phyloP scores from a whole-genome alignment of 2,797 vertebrate genomes.

The Todus mexicanus region DNA sequence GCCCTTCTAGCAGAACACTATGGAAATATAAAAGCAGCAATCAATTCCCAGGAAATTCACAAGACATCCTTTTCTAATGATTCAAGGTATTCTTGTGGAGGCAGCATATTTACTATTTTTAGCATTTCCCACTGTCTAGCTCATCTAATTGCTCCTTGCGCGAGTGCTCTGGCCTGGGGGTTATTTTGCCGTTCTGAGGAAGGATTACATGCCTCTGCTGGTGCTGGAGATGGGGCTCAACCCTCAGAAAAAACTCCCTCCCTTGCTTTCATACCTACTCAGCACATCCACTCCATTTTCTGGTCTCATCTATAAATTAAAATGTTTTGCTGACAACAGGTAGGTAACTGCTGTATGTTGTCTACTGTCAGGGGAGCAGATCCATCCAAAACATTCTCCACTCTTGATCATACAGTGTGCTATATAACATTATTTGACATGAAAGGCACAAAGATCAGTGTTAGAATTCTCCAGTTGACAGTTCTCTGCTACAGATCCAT shows the following conservation, averaged over 20 bases:
- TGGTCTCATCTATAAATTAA: not conserved
- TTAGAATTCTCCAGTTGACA: not conserved
- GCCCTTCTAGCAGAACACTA: not conserved
- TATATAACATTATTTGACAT: not conserved
- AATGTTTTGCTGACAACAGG: not conserved
- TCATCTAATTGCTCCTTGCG: slow-evolving; percentile 15
- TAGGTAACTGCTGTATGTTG: not conserved
- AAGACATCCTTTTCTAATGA: not conserved
- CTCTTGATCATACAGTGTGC: not conserved
- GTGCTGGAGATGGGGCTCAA: not conserved
- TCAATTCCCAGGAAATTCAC: not conserved
- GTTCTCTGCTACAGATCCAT: not conserved
- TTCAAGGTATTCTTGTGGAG: slow-evolving; percentile 15
- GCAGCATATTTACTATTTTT: slow-evolving; percentile 47
- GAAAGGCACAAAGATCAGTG: not conserved
- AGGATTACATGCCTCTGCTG: slow-evolving; percentile 21
- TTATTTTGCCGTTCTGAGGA: slow-evolving; percentile 26
- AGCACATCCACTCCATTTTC: not conserved
- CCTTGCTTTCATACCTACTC: not conserved
- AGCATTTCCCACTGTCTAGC: slow-evolving; percentile 20
- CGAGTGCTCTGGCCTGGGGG: not conserved
- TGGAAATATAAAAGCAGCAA: not conserved
- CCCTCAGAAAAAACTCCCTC: not conserved
- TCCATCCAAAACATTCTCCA: not conserved
- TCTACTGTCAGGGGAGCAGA: not conserved